Conservation (phyloP, 1,140 invertebrate genomes). For the Rhopalosiphum padi region DNA sequence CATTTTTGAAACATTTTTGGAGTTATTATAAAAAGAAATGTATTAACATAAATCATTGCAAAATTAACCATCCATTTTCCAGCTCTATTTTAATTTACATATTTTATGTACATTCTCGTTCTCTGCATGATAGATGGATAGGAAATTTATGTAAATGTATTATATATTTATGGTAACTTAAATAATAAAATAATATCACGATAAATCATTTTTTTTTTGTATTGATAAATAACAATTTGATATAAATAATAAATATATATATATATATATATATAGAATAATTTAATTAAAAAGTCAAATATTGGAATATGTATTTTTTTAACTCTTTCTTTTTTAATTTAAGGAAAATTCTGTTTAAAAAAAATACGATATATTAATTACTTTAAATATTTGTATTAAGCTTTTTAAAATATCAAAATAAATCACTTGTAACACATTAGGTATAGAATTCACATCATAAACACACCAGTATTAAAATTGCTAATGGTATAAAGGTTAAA, state of each 20-base stretch:
- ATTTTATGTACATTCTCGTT: background rate
- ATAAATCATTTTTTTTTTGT: background rate
- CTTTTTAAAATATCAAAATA: too few species aligned
- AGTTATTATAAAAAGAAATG: background rate
- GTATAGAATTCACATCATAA: too few species aligned
- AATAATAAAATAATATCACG: background rate
- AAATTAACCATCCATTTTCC: background rate
- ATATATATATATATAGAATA: too few species aligned
- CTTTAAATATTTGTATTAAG: too few species aligned
- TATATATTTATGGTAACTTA: background rate
- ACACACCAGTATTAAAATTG: too few species aligned
- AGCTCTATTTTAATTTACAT: background rate
- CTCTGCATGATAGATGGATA: background rate
- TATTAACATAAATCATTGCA: background rate
- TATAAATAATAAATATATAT: too few species aligned
- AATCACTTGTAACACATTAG: too few species aligned
- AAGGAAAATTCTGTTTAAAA: background rate
- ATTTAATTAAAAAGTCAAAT: too few species aligned
- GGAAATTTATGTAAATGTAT: background rate
- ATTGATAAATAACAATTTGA: too few species aligned
- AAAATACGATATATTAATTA: too few species aligned
- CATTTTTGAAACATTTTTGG: background rate
- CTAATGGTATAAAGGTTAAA: too few species aligned
- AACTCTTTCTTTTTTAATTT: background rate
- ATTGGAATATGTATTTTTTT: too few species aligned